Conservation (phyloP, 2,888 invertebrate genomes). For the Ophion ventricosus region DNA sequence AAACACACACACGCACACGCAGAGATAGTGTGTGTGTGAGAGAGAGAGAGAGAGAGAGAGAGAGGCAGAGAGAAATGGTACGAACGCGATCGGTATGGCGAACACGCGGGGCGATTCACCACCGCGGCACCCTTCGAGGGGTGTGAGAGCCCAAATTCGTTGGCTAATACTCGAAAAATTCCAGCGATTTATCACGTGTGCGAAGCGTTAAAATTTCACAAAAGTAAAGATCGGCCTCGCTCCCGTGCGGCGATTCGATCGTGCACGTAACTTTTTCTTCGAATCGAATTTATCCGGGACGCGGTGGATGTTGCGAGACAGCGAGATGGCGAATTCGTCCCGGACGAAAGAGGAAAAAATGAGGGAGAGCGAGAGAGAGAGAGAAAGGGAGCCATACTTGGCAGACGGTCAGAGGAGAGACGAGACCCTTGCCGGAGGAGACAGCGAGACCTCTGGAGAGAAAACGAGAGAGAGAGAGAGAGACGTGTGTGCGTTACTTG, state of each 20-base stretch:
- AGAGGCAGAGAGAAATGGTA: background rate
- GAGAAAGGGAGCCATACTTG: conserved; percentile 50
- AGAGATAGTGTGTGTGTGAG: too few species aligned
- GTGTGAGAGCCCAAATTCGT: conserved; percentile 40
- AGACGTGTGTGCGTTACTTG: conserved; percentile 68
- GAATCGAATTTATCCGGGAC: conserved; percentile 61
- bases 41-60: too few species aligned
- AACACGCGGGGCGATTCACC: conserved; percentile 34
- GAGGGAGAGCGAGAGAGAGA: conserved; percentile 36
- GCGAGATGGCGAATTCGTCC: conserved; percentile 4
- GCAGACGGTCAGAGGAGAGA: conserved; percentile 49
- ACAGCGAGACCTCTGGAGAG: conserved; percentile 60
- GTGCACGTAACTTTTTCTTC: conserved; percentile 66
- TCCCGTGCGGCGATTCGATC: conserved; percentile 40
- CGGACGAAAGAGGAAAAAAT: conserved; percentile 36
- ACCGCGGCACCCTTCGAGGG: conserved; percentile 7
- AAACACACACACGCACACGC: too few species aligned
- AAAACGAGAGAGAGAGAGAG: conserved; percentile 60
- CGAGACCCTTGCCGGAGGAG: conserved; percentile 55
- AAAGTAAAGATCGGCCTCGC: conserved; percentile 37
- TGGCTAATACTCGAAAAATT: conserved; percentile 54
- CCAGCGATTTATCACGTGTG: conserved; percentile 56
- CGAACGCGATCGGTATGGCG: conserved; percentile 18
- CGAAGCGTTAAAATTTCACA: conserved; percentile 61
- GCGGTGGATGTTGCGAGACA: conserved; percentile 31